A percentile compares a stretch with the other conserved stretches of the same genome.
These are phyloP conservation scores for Clinocottus analis DNA, from an alignment of 2,113 vertebrate species.

Conservation along the genomic window DNA sequence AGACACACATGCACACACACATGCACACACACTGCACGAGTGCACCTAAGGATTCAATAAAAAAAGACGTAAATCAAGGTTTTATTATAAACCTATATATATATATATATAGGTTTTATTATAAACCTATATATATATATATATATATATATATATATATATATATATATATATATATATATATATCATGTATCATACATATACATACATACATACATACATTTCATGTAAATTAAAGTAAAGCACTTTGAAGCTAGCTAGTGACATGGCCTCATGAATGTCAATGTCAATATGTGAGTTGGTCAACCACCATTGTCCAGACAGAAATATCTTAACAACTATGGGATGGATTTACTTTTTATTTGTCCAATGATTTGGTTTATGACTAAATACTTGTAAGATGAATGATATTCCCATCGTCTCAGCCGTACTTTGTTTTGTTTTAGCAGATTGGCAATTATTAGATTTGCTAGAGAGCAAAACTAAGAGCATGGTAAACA, in stretches of 20 bases:
- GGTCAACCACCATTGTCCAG: background rate
- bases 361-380: background rate
- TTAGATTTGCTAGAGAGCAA: background rate
- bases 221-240: too few species aligned
- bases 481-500: background rate
- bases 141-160: too few species aligned
- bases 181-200: too few species aligned
- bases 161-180: too few species aligned
- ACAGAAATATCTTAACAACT: background rate
- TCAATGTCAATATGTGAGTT: background rate
- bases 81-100: too few species aligned
- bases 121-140: too few species aligned
- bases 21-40: conserved; percentile 14
- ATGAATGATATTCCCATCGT: background rate
- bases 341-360: background rate
- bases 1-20: conserved; percentile 14
- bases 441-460: background rate
- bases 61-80: too few species aligned
- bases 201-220: too few species aligned
- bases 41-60: too few species aligned
- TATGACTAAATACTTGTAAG: background rate
- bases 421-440: background rate
- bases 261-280: background rate
- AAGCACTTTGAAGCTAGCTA: background rate
- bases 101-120: too few species aligned